phyloP scores from a whole-genome alignment of 2,113 vertebrate species.

The Zootoca vivipara region DNA sequence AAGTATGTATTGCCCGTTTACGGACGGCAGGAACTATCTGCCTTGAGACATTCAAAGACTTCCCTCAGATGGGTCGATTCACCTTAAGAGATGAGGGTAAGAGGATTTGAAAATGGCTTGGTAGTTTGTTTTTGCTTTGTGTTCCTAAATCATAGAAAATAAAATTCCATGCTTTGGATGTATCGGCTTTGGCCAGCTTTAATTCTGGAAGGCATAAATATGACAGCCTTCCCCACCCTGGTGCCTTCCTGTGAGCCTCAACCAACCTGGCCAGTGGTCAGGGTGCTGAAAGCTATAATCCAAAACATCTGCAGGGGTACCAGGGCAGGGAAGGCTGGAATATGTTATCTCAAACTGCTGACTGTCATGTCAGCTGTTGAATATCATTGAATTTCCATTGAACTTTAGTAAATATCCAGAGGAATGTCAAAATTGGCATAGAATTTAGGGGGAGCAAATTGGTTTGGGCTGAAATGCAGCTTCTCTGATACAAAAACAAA shows the following conservation, averaged over 20 bases:
- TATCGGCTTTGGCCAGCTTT: not conserved
- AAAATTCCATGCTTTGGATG: not conserved
- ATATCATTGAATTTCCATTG: not conserved
- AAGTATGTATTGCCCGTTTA: constrained; percentile 97
- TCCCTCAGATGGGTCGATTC: constrained; percentile 99
- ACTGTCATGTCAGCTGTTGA: not conserved
- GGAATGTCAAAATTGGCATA: not conserved
- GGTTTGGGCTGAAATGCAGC: not conserved
- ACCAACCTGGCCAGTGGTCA: too few species aligned
- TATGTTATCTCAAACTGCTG: not conserved
- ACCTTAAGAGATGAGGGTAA: constrained; percentile 97
- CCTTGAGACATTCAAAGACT: constrained; percentile 99
- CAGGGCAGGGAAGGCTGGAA: not conserved
- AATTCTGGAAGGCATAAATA: not conserved
- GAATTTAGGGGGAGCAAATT: not conserved
- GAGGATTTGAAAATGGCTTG: constrained; percentile 23
- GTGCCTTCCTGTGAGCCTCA: too few species aligned
- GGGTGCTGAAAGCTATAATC: too few species aligned
- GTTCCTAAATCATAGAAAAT: too few species aligned
- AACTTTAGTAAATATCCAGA: not conserved
- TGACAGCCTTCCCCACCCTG: too few species aligned
- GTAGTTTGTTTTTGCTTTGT: too few species aligned
- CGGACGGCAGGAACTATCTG: constrained; percentile 96
- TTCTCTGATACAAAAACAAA: not conserved
- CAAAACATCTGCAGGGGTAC: too few species aligned